Percentiles rank a stretch among this genome's conserved stretches.
Evolutionary conservation across 2,113 vertebrate species (phyloP).

Genomic region (Lycaon pictus): DNA sequence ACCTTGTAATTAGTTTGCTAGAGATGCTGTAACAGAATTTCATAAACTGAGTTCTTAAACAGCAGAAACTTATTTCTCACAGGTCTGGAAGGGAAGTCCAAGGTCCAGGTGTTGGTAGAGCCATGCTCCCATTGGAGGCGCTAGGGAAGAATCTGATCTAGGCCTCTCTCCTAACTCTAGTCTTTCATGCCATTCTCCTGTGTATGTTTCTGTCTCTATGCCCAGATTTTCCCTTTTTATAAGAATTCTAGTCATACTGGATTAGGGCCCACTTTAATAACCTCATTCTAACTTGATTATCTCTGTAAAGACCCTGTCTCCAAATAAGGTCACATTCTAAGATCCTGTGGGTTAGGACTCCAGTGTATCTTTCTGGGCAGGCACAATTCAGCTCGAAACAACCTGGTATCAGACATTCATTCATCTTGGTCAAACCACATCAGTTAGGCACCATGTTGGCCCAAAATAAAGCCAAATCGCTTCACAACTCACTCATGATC

Average conservation of each 20-base stretch:
- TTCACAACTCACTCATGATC: not conserved
- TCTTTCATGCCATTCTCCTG: not conserved
- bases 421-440: not conserved
- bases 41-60: not conserved
- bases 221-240: not conserved
- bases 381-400: not conserved
- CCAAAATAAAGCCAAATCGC: not conserved
- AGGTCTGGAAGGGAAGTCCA: not conserved
- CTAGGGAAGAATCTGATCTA: not conserved
- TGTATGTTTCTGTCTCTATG: not conserved
- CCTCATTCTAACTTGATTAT: not conserved
- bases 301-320: not conserved
- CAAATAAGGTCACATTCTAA: conserved; percentile 11
- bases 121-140: fast-evolving
- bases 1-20: not conserved
- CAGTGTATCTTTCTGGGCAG: not conserved
- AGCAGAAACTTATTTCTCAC: not conserved
- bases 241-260: not conserved
- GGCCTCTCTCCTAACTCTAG: not conserved
- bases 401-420: not conserved
- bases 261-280: not conserved
- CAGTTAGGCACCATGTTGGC: not conserved
- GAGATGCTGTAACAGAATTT: not conserved
- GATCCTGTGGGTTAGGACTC: not conserved
- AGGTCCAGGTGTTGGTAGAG: not conserved